Conservation (phyloP, 2,113 vertebrate species). For the Rynchops niger region DNA sequence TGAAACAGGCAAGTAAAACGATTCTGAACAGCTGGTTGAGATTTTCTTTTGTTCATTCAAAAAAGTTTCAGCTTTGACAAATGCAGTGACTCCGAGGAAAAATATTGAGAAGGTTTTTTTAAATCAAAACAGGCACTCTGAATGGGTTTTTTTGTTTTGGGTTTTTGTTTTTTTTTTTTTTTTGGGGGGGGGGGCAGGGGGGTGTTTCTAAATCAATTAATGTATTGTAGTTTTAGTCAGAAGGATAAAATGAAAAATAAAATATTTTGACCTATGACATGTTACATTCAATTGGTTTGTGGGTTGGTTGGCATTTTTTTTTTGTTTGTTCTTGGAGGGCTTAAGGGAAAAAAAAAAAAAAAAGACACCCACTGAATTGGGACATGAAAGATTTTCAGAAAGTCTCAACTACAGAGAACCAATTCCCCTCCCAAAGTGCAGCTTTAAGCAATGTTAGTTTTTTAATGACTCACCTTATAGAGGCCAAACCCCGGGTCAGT, state of each 20-base stretch:
- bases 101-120: neutral
- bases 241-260: neutral
- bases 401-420: neutral
- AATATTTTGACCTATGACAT: neutral
- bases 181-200: too few relatives aligned
- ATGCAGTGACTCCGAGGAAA: neutral
- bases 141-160: neutral
- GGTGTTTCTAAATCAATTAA: neutral
- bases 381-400: neutral
- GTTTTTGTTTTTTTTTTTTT: neutral
- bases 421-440: rapidly evolving
- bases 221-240: neutral
- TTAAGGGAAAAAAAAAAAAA: neutral
- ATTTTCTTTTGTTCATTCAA: conserved; percentile 15
- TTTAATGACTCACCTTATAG: conserved; percentile 79
- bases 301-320: neutral
- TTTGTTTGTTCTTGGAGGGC: neutral
- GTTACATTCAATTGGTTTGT: neutral
- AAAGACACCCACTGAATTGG: neutral
- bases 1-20: neutral
- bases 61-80: neutral
- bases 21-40: neutral
- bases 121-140: neutral
- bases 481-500: conserved; percentile 80
- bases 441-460: rapidly evolving